Conservation (phyloP, 2,797 vertebrate species). For the Acanthurus lineatus region DNA sequence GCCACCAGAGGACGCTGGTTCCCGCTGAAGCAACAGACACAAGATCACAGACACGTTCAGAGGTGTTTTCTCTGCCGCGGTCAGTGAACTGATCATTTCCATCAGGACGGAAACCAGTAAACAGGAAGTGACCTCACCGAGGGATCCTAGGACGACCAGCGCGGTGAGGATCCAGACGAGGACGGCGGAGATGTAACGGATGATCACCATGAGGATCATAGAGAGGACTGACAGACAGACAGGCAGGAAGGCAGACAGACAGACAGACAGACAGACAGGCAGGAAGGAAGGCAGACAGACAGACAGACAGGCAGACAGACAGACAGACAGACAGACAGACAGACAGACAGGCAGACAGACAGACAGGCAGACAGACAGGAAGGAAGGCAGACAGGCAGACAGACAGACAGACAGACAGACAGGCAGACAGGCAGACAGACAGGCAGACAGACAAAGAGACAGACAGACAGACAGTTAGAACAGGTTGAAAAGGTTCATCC, state of each 20-base stretch:
- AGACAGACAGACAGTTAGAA: background rate
- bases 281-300: background rate
- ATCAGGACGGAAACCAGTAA: background rate
- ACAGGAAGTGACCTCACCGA: constrained; percentile 89
- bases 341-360: constrained; percentile 66
- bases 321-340: background rate
- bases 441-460: background rate
- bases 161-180: constrained; percentile 97
- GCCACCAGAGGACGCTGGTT: constrained; percentile 96
- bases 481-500: too few relatives aligned
- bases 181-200: constrained; percentile 96
- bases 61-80: too few relatives aligned
- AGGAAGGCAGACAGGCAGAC: too few relatives aligned
- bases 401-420: background rate
- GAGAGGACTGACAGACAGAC: constrained; percentile 94
- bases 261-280: constrained; percentile 17
- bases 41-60: background rate
- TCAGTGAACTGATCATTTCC: too few relatives aligned
- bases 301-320: constrained; percentile 82
- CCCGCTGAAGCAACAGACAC: constrained; percentile 84
- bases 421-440: constrained; percentile 78
- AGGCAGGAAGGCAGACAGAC: background rate
- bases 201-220: constrained; percentile 97
- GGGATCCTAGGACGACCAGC: constrained; percentile 93
- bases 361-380: constrained; percentile 62